These are phyloP conservation scores for Dreissena rostriformis DNA, from an alignment of 1,140 invertebrate species.

Conservation along the genomic window DNA sequence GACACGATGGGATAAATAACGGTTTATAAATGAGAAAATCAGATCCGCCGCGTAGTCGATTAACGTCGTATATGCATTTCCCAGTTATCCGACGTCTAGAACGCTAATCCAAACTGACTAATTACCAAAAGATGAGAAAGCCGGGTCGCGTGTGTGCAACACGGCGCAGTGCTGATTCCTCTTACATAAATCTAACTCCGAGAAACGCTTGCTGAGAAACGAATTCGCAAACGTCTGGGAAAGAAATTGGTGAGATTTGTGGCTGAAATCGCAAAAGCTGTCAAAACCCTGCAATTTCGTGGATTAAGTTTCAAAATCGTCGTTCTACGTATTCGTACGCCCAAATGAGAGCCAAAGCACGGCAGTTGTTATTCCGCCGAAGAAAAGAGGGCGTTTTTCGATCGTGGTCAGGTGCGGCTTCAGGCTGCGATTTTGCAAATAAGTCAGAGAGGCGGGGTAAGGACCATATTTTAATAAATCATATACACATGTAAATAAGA, in stretches of 20 bases:
- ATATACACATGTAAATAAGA: too few species aligned
- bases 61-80: neutral
- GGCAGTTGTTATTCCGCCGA: slow-evolving; percentile 33
- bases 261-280: slow-evolving; percentile 41
- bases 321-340: slow-evolving; percentile 32
- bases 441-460: neutral
- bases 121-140: slow-evolving; percentile 37
- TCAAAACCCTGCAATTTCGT: slow-evolving; percentile 41
- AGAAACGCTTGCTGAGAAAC: slow-evolving; percentile 26
- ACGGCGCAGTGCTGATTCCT: slow-evolving; percentile 4
- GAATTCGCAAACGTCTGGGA: slow-evolving; percentile 53
- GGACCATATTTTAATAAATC: neutral
- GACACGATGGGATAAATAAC: slow-evolving; percentile 1
- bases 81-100: slow-evolving; percentile 15
- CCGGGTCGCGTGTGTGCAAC: slow-evolving; percentile 15
- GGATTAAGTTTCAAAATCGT: slow-evolving; percentile 52
- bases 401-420: neutral
- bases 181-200: slow-evolving; percentile 45
- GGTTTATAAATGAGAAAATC: slow-evolving; percentile 39
- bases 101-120: slow-evolving; percentile 46
- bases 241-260: slow-evolving; percentile 50
- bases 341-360: slow-evolving; percentile 22
- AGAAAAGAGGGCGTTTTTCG: neutral
- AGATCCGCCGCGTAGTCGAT: neutral
- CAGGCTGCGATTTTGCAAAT: neutral